Percentiles rank a stretch among this genome's conserved stretches.
Conservation (phyloP, 2,888 invertebrate species). For the Seira ritae region DNA sequence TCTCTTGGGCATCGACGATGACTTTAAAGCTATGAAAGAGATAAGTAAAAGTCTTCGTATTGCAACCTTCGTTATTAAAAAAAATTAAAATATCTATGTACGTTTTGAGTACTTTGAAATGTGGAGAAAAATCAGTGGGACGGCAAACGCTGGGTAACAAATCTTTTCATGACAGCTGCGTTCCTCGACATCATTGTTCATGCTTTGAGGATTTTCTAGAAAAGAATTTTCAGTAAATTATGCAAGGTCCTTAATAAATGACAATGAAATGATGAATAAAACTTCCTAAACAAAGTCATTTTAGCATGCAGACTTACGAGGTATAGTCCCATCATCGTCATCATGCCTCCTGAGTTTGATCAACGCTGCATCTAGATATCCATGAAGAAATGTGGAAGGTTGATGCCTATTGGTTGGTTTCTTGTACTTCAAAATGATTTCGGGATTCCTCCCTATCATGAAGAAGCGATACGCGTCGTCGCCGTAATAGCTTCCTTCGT, state of each 20-base stretch:
- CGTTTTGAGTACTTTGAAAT: constrained; percentile 55
- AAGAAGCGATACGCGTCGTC: constrained; percentile 52
- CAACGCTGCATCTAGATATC: constrained; percentile 30
- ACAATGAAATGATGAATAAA: not conserved
- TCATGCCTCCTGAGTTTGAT: constrained; percentile 32
- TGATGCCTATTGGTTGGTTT: constrained; percentile 41
- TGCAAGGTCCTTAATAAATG: too few species aligned
- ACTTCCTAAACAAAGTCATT: not conserved
- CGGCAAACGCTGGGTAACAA: constrained; percentile 67
- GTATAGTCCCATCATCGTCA: constrained; percentile 25
- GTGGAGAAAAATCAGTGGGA: constrained; percentile 55
- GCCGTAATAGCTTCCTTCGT: constrained; percentile 43
- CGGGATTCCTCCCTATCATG: constrained; percentile 37
- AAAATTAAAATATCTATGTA: too few species aligned
- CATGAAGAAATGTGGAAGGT: constrained; percentile 4
- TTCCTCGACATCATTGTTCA: not conserved
- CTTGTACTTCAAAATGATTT: constrained; percentile 25
- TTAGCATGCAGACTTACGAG: not conserved
- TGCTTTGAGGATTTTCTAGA: constrained; percentile 32
- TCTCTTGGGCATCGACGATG: constrained; percentile 35
- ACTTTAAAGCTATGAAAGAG: constrained; percentile 41
- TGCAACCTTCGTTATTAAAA: too few species aligned
- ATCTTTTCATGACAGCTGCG: constrained; percentile 53
- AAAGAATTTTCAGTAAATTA: too few species aligned
- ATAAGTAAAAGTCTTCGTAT: too few species aligned